Base-by-base conservation (phyloP, 64 coral and sea anemone genomes). In the Montipora capricornis region DNA sequence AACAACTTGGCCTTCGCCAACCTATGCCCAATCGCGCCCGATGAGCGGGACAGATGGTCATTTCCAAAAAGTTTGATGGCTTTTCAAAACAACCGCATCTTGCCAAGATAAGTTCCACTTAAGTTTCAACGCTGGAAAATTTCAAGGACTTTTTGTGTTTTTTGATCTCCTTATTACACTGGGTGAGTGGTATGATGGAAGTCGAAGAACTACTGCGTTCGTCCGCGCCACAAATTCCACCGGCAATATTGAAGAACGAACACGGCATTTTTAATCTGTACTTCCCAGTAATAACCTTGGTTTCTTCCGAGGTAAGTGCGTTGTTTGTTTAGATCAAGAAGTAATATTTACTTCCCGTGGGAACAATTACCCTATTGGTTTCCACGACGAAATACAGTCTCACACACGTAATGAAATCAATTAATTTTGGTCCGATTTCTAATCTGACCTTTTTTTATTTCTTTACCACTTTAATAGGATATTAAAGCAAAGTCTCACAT, bases 181-280 rank as follows among this genome's bases (percentile, higher is more conserved):
- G 76, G 14, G 76, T 78, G 76, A 78, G 76, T 78, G 76, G 76
- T 26, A 16, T 78, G n/a, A 78, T 16, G 76, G 76, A 78, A 78
- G 76, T 78, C 44, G 76, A 78, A 29, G 22, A 44, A 24, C 76
- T 78, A 6, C 20, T 29, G 76, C 76, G 22, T 78, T 78, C 48
- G 76, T 66, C 61, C 15, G 15, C 15, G 61, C 9, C 61, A 3
- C 61, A 66, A 66, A 66, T 66, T 13, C 61, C 76, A 78, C 76
- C 76, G 20, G 17, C 76, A 78, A 78, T 44, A 78, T 29, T 13
- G 5, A 20, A 78, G 48, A 78, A 46, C 11, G 76, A 78, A 78
- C 76, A 78, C 9, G 61, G 4, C 61, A 66, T 6, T 13, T 8
- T 66, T 66, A 13, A 13, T 66, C 61, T 66, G 8, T 53, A 9